Conservation (phyloP, 2,113 vertebrate species). For the Electrona antarctica region DNA sequence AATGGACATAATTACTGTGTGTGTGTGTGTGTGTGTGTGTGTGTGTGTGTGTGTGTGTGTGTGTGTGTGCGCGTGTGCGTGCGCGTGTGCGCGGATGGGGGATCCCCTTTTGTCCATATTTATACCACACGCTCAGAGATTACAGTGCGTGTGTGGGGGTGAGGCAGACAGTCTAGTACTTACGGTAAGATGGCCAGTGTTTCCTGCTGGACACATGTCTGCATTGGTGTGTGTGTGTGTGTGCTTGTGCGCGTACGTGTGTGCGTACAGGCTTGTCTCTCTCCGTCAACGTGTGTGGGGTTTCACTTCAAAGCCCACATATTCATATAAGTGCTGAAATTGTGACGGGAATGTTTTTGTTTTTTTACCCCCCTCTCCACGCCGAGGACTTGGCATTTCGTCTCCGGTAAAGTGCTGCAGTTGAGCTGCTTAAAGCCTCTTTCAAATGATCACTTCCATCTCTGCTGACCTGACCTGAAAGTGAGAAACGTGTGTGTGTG, state of each 20-base stretch:
- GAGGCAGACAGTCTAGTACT: slow-evolving; percentile 18
- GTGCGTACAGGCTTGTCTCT: neutral
- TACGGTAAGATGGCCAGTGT: slow-evolving; percentile 34
- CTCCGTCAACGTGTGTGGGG: neutral
- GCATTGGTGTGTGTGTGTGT: neutral
- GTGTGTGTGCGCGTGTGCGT: slow-evolving; percentile 11
- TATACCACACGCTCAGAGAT: slow-evolving; percentile 32
- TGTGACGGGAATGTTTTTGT: too few species aligned
- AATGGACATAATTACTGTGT: slow-evolving; percentile 62
- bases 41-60: neutral
- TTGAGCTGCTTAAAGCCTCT: too few species aligned
- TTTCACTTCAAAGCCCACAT: too few species aligned
- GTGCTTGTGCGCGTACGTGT: neutral
- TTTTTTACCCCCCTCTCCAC: too few species aligned
- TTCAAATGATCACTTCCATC: too few species aligned
- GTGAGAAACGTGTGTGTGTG: neutral
- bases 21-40: slow-evolving; percentile 29
- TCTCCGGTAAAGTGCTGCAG: too few species aligned
- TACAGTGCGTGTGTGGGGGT: neutral
- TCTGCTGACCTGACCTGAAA: too few species aligned
- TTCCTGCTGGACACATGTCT: slow-evolving; percentile 24
- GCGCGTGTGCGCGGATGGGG: neutral
- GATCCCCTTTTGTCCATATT: slow-evolving; percentile 26
- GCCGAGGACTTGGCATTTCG: too few species aligned
- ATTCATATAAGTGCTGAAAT: too few species aligned